Evolutionary conservation across 2,113 vertebrate genomes (phyloP).

Genomic region (Elephas maximus): DNA sequence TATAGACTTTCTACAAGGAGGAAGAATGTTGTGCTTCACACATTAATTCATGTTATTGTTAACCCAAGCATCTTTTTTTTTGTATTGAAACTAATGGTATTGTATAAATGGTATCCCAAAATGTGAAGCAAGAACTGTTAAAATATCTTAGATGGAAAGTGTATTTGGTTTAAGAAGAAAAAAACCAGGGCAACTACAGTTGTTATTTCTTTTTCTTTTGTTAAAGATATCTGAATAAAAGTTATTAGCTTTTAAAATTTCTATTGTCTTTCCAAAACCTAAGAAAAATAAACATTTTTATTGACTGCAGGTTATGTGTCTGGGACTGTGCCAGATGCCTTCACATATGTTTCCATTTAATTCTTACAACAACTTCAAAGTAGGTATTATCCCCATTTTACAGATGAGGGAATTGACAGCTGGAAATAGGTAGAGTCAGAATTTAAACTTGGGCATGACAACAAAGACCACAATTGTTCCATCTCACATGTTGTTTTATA

Average conservation of each 20-base stretch:
- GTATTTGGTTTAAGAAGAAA: conserved; percentile 52
- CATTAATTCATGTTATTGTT: background rate
- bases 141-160: conserved; percentile 37
- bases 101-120: conserved; percentile 35
- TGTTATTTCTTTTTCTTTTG: background rate
- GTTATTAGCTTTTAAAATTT: conserved; percentile 10
- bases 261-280: conserved; percentile 18
- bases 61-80: background rate
- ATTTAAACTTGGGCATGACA: background rate
- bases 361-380: background rate
- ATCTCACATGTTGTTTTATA: background rate
- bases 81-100: conserved; percentile 47
- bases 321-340: background rate
- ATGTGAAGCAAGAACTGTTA: conserved; percentile 1
- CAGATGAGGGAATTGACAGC: background rate
- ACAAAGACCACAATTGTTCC: background rate
- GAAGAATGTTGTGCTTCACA: conserved; percentile 37
- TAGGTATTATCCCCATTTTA: background rate
- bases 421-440: background rate
- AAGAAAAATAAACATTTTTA: conserved; percentile 23
- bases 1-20: conserved; percentile 36
- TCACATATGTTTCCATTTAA: conserved; percentile 16
- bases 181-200: background rate
- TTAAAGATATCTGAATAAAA: conserved; percentile 48
- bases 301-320: background rate